Conservation (phyloP, 1,140 invertebrate species). For the Drosophila lini region DNA sequence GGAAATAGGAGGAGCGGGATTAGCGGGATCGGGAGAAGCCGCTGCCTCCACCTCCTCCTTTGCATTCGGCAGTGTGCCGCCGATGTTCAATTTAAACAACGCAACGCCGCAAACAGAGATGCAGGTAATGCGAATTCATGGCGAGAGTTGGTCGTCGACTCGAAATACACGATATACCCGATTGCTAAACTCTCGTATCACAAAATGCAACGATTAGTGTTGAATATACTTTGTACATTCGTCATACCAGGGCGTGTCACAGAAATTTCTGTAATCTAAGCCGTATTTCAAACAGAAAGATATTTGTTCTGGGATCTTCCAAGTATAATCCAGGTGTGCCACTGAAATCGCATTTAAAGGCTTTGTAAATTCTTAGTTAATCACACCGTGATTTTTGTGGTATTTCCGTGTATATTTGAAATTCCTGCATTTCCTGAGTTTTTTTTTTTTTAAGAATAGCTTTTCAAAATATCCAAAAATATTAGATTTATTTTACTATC, state of each 20-base stretch:
- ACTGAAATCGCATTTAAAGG: too few species aligned
- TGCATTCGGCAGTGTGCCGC: constrained; percentile 10
- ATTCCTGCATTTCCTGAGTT: background rate
- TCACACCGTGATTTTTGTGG: background rate
- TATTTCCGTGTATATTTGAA: background rate
- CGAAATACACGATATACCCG: constrained; percentile 12
- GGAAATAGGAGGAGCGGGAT: constrained; percentile 1
- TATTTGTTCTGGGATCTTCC: background rate
- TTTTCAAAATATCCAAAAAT: background rate
- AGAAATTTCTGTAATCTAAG: constrained; percentile 9
- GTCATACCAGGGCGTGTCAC: constrained; percentile 3
- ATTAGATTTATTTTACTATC: background rate
- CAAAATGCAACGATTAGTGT: background rate
- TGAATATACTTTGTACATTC: background rate
- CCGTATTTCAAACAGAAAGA: background rate
- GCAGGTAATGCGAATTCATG: constrained; percentile 64
- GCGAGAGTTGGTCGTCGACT: constrained; percentile 33
- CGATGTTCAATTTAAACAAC: constrained; percentile 57
- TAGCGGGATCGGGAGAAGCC: constrained; percentile 1
- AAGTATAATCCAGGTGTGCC: background rate
- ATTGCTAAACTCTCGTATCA: constrained; percentile 14
- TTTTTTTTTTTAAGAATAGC: too few species aligned
- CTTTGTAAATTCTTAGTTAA: too few species aligned
- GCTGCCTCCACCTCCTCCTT: constrained; percentile 2
- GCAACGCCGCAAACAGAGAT: constrained; percentile 42